phyloP scores from a whole-genome alignment of 2,888 invertebrate species.

The Zygogramma bicolorata region DNA sequence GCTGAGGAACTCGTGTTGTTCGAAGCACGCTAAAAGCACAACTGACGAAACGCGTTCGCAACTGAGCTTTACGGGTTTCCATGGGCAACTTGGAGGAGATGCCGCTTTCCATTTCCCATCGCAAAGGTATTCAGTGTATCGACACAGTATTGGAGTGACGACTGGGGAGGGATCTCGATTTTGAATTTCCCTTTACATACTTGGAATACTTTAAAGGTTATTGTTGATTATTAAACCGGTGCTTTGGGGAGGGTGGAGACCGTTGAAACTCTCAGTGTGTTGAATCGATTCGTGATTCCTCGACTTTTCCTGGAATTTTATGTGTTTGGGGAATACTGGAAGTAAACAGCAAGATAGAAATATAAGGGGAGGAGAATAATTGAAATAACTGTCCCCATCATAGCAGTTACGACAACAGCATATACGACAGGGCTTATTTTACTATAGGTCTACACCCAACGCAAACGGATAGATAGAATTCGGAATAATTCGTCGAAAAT shows the following conservation, averaged over 20 bases:
- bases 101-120: not conserved
- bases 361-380: too few relatives aligned
- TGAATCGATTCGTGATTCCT: too few relatives aligned
- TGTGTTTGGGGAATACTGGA: too few relatives aligned
- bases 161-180: not conserved
- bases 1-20: constrained; percentile 50
- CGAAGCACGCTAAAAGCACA: constrained; percentile 58
- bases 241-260: not conserved
- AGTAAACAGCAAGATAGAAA: too few relatives aligned
- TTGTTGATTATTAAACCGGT: not conserved
- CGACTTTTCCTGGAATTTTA: too few relatives aligned
- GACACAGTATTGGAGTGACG: not conserved
- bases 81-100: not conserved
- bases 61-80: constrained; percentile 32
- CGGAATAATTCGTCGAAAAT: too few relatives aligned
- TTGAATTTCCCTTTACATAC: not conserved
- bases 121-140: not conserved
- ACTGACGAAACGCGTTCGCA: constrained; percentile 57
- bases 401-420: too few relatives aligned
- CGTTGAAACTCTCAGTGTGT: too few relatives aligned
- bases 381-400: too few relatives aligned
- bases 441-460: too few relatives aligned
- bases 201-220: not conserved
- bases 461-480: too few relatives aligned
- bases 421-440: too few relatives aligned